Evolutionary conservation across 1,140 invertebrate species (phyloP), one percentile per base, ranked within the genome.

Genomic region (Apis laboriosa): DNA sequence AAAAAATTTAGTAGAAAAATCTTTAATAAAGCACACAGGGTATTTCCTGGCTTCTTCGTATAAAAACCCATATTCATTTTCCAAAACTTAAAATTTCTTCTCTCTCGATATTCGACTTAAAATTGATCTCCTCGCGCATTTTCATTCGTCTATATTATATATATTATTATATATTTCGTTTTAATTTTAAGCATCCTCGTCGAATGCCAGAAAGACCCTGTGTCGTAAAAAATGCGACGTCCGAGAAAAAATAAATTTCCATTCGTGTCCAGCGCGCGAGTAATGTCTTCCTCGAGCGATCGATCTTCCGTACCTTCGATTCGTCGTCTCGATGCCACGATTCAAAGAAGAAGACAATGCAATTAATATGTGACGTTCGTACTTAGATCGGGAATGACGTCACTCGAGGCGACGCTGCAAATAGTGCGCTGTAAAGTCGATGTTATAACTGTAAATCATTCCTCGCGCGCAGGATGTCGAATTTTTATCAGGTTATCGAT

Each of bases 371-470:
- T 82, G 80, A 61, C 80, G 56, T 43, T 43, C 34, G 34, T 77
- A 60, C 80, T 73, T 82, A 67, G n/a, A 61, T 21, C 80, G 80
- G 49, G 43, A n/a, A 55, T 82, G 80, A 82, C 80, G 80, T 77
- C 73, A 75, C 72, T 24, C 64, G 64, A n/a, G 66, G 55, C 80
- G 74, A 68, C 24, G 64, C 80, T 82, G 80, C 70, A 82, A 82
- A 82, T 82, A 82, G 80, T 70, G 73, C 73, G 56, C 55, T 60
- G 74, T 66, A 58, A 82, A 81, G 64, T 60, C 70, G 74, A 82
- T 58, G 64, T 77, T 82, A 68, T 82, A 82, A 82, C 80, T 82
- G 74, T 82, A 82, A 77, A 68, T 77, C 80, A 77, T 77, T 82
- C 64, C 64, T 75, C 64, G 80, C 66, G 61, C 64, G 73, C 74